These are phyloP conservation scores for Julus scanicus DNA, from an alignment of 2,888 invertebrate species.

Conservation along the genomic window DNA sequence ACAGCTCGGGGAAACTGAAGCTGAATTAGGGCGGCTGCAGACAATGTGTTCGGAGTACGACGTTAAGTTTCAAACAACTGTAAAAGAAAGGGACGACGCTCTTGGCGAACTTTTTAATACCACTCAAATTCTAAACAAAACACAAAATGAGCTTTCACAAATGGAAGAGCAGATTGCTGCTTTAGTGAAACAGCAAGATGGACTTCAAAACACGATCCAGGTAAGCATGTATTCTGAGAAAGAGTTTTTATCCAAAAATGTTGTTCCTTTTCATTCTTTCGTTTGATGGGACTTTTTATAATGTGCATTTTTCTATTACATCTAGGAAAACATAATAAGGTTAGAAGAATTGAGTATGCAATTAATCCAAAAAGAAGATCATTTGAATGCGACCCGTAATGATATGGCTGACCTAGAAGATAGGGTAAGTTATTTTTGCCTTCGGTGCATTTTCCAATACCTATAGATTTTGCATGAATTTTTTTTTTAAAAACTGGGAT, in stretches of 20 bases:
- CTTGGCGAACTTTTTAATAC: background rate
- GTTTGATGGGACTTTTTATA: background rate
- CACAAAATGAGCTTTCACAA: background rate
- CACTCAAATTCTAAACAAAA: background rate
- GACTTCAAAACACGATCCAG: background rate
- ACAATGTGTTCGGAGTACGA: background rate
- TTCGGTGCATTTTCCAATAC: too few species aligned
- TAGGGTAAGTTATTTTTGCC: background rate
- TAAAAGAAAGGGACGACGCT: background rate
- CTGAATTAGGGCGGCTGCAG: constrained; percentile 57
- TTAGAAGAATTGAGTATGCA: background rate
- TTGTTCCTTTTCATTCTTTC: background rate
- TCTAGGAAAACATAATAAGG: background rate
- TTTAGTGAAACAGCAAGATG: background rate
- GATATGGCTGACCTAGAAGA: background rate
- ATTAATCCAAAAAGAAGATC: background rate
- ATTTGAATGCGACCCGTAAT: background rate
- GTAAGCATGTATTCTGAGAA: background rate
- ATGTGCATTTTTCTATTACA: background rate
- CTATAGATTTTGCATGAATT: too few species aligned
- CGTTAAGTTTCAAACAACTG: too few species aligned
- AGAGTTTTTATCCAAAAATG: background rate
- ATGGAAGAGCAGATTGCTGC: background rate
- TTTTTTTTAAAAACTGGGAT: too few species aligned
- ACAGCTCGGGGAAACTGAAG: constrained; percentile 58